These are phyloP conservation scores for Calephelis nemesis DNA, from an alignment of 1,140 invertebrate species.

Conservation along the genomic window DNA sequence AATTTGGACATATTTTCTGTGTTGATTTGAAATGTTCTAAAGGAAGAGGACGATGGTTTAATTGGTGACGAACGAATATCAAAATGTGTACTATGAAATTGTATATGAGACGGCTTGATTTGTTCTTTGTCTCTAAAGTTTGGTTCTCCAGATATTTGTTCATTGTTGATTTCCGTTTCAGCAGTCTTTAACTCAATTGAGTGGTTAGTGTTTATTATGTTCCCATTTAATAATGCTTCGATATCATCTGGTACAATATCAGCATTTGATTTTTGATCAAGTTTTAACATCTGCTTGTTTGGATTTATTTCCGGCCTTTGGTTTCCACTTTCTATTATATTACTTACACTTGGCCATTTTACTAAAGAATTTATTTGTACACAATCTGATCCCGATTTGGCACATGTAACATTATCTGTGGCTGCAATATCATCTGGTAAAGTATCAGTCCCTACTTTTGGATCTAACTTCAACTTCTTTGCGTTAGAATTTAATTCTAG, in stretches of 20 bases:
- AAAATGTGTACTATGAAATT: slow-evolving; percentile 69
- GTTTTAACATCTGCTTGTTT: slow-evolving; percentile 8
- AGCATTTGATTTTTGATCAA: not conserved
- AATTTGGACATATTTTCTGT: slow-evolving; percentile 62
- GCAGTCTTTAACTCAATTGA: slow-evolving; percentile 27
- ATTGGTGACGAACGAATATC: slow-evolving; percentile 71
- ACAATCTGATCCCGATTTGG: not conserved
- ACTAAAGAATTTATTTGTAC: slow-evolving; percentile 24
- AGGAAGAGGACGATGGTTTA: slow-evolving; percentile 59
- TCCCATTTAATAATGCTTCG: slow-evolving; percentile 38
- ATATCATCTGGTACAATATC: slow-evolving; percentile 37
- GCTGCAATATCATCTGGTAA: slow-evolving; percentile 15
- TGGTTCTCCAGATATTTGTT: slow-evolving; percentile 18
- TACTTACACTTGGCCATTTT: slow-evolving; percentile 35
- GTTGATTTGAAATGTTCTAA: slow-evolving; percentile 67
- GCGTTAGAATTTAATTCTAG: slow-evolving; percentile 30
- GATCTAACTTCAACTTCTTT: slow-evolving; percentile 41
- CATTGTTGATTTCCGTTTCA: slow-evolving; percentile 29
- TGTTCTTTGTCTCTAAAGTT: slow-evolving; percentile 18
- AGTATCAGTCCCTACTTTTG: slow-evolving; percentile 1
- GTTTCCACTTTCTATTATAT: slow-evolving; percentile 36
- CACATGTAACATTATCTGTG: not conserved
- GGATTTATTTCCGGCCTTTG: slow-evolving; percentile 29
- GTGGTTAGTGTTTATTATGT: slow-evolving; percentile 24
- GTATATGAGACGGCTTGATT: slow-evolving; percentile 41